Conservation (phyloP, 2,113 vertebrate species). For the Thalassarche chlororhynchos region DNA sequence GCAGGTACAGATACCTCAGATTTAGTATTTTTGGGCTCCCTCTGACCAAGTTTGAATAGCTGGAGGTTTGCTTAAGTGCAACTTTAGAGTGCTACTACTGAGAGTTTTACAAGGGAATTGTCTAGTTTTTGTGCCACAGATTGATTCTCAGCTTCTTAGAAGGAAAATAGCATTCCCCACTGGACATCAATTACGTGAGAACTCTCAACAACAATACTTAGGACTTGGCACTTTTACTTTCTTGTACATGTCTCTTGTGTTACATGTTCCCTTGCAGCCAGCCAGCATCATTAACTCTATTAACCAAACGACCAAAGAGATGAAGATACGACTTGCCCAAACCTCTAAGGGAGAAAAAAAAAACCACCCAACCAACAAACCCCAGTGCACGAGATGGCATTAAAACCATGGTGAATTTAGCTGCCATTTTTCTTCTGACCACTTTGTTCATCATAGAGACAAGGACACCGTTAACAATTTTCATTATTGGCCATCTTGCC, state of each 20-base stretch:
- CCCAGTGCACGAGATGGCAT: background rate
- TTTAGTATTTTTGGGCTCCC: background rate
- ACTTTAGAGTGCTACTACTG: background rate
- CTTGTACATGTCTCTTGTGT: background rate
- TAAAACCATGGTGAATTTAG: background rate
- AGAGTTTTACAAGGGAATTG: background rate
- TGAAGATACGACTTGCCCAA: background rate
- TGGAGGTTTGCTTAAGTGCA: background rate
- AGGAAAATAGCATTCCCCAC: background rate
- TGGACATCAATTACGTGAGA: background rate
- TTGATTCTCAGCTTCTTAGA: background rate
- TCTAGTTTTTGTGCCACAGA: background rate
- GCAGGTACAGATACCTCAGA: background rate
- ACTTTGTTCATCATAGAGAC: background rate
- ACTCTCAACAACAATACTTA: background rate
- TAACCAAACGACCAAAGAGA: background rate
- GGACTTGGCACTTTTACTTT: background rate
- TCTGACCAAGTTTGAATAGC: background rate
- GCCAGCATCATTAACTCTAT: background rate
- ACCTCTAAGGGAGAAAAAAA: background rate
- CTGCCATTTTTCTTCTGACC: background rate
- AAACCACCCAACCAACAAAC: background rate
- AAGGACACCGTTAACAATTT: fast-evolving
- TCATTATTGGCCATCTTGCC: background rate
- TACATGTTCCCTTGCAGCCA: background rate